Base-by-base conservation (phyloP, 2,797 vertebrate species). In the Dipus sagitta region DNA sequence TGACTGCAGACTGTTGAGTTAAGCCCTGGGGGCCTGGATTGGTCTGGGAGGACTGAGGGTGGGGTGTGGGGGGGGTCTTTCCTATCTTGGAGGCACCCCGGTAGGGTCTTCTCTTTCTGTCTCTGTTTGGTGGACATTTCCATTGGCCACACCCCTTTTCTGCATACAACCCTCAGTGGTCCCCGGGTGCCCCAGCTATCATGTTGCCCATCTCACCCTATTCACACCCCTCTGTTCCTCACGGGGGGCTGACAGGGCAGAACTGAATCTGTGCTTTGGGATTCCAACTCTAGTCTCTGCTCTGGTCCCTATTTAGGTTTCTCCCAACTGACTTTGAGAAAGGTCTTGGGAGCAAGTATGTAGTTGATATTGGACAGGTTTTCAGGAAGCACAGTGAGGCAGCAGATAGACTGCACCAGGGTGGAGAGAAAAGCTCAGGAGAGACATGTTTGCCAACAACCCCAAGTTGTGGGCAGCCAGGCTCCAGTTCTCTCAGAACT, bases 301-400 rank as follows among this genome's bases (percentile, higher is more conserved):
- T 47, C 2, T 0, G 6, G 80, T 6, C 30, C 38, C 38, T 0
- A 0, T 28, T 52, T 52, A 62, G 8, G 32, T 26, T 72, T 82
- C 82, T 26, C 34, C 38, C 17, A 28, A 74, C 38, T 17, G 1
- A 1, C 28, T 9, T 3, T 60, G 78, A 68, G 47, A n/a, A 60
- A 20, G 13, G 67, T 86, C 71, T 4, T 9, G 68, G 23, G 34
- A n/a, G 9, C 18, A 10, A 11, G 47, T 47, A 47, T 1, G 23
- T 4, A 23, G 8, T 7, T 85, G 72, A 24, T 68, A 13, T 38
- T 65, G 34, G 72, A 60, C 12, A 28, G 20, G 28, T 7, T 34
- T 78, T 70, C 2, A 76, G 78, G 75, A 65, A 20, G 34, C 24
- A 13, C 12, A 3, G 42, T 15, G 67, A 85, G 24, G 24, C 2